Base-by-base conservation (phyloP, 2,888 invertebrate species). In the Cephus sareptanus region DNA sequence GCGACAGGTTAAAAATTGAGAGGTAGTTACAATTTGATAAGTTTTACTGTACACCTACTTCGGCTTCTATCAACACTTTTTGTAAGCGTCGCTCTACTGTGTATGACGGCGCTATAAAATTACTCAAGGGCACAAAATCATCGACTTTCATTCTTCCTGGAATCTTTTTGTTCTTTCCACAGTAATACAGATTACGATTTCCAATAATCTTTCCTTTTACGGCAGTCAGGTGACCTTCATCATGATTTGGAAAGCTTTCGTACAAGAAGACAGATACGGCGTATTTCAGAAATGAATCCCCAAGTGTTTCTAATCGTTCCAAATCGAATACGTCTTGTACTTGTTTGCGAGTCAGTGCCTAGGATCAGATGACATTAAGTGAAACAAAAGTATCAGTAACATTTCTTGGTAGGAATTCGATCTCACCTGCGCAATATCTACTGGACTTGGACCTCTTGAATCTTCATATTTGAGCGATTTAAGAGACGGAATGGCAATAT, bases 231-330 rank as follows among this genome's bases (percentile, higher is more conserved):
- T 94, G 94, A 0, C 98, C 98, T 92, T 98, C 98, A 85, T 95
- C 94, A 71, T 94, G 93, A 0, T 91, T 90, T 0, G 95, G 94
- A 89, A 95, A 97, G 78, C 93, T 93, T 83, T 95, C 94, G 88
- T 94, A 96, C 33, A 98, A 92, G 89, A 94, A 96, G 4, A 97
- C 91, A 0, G 96, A 95, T 1, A 94, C 93, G 1, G 95, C 94
- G 85, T 95, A 96, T 92, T 98, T 98, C 11, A 98, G 92, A 90
- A 96, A 96, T 0, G 97, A 96, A 90, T 98, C 98, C 0, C 98
- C 98, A 4, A 98, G 93, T 0, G 97, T 97, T 91, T 98, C 98
- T 23, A 96, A 92, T 1, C 97, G 92, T 89, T 98, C 98, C 84
- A 97, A 91, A 89, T 97, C 94, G 82, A 97, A 94, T 9, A 94